Conservation (phyloP, 2,797 vertebrate species). For the Alca torda region DNA sequence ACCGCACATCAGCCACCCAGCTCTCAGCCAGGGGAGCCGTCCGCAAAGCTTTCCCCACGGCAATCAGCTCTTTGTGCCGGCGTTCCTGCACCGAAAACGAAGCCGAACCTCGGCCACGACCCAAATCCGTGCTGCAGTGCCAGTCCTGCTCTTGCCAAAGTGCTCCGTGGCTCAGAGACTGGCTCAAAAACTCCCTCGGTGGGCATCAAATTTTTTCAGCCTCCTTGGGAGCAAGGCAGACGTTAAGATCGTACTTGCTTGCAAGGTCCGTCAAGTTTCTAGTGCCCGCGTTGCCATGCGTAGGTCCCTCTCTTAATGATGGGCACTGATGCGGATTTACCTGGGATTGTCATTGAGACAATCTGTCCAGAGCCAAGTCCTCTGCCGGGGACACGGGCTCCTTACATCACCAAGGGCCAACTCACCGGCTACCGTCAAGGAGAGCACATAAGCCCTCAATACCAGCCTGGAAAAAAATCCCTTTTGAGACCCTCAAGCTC, state of each 20-base stretch:
- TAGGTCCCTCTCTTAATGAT: background rate
- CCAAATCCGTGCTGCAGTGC: fast-evolving
- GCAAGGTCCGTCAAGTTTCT: background rate
- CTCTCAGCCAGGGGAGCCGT: background rate
- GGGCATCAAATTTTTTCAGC: no score
- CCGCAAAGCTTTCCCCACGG: background rate
- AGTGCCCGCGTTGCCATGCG: fast-evolving
- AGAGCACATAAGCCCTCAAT: background rate
- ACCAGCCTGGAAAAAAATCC: background rate
- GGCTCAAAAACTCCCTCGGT: fast-evolving
- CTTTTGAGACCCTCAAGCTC: background rate
- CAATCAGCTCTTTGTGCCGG: background rate
- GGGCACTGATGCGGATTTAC: background rate
- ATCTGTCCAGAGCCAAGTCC: background rate
- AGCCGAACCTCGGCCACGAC: fast-evolving
- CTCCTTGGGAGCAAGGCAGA: background rate
- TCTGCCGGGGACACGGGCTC: background rate
- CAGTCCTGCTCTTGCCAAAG: background rate
- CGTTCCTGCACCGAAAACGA: fast-evolving
- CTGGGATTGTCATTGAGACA: conserved; percentile 35
- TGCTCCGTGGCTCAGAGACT: fast-evolving
- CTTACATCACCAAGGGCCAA: background rate
- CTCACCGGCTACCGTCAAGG: background rate
- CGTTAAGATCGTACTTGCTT: background rate
- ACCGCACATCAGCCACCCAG: background rate